phyloP scores from a whole-genome alignment of 2,797 vertebrate species.

The Amniataba percoides region DNA sequence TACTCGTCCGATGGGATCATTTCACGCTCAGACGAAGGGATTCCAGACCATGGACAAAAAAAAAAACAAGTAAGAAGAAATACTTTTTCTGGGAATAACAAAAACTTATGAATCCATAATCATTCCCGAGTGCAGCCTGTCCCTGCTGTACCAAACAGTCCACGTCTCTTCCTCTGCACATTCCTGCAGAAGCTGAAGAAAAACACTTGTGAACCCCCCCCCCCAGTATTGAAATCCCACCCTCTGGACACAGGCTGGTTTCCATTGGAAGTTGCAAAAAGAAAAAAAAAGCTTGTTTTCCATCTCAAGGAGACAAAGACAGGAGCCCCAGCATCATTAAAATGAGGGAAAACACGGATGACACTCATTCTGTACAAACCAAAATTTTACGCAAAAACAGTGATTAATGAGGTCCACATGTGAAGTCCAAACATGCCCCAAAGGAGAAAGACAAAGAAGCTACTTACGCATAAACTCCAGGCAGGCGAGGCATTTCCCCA shows the following conservation, averaged over 20 bases:
- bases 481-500: conserved; percentile 75
- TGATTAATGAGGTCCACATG: not conserved
- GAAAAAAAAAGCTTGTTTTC: conserved; percentile 66
- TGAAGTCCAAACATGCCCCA: not conserved
- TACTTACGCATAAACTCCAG: conserved; percentile 77
- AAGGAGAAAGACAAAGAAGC: conserved; percentile 5
- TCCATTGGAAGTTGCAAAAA: conserved; percentile 69
- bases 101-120: conserved; percentile 48
- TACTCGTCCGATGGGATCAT: conserved; percentile 56
- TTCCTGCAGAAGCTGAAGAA: conserved; percentile 62
- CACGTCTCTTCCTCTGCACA: conserved; percentile 24
- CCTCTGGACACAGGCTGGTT: conserved; percentile 49
- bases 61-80: not conserved
- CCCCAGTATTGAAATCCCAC: conserved; percentile 57
- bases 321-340: conserved; percentile 29
- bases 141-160: conserved; percentile 12
- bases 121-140: not conserved
- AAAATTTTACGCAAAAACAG: not conserved
- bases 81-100: not conserved
- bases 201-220: conserved; percentile 51
- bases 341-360: conserved; percentile 10
- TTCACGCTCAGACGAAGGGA: conserved; percentile 34
- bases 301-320: conserved; percentile 62
- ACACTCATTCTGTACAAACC: not conserved
- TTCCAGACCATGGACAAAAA: not conserved